Evolutionary conservation across 2,797 vertebrate genomes (phyloP).

Genomic region (Danio choprae): DNA sequence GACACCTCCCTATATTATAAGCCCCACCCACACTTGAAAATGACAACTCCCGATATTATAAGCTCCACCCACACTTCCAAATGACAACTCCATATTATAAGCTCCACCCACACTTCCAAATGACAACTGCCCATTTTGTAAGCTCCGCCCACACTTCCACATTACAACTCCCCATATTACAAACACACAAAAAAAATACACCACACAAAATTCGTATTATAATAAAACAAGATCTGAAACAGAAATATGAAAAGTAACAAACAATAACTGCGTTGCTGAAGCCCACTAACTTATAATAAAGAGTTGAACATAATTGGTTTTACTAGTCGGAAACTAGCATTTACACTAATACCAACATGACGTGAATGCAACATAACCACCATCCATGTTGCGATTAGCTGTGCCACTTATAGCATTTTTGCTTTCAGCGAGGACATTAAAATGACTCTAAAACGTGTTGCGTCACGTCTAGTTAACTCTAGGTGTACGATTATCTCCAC

Average conservation of each 20-base stretch:
- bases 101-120: too few species aligned
- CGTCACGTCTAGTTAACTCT: constrained; percentile 4
- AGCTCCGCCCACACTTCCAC: not conserved
- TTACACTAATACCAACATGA: not conserved
- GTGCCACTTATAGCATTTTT: not conserved
- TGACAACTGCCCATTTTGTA: not conserved
- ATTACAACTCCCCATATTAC: not conserved
- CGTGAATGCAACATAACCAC: not conserved
- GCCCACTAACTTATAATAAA: not conserved
- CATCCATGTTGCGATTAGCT: not conserved
- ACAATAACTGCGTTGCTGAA: not conserved
- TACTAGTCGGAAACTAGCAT: not conserved
- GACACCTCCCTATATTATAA: too few species aligned
- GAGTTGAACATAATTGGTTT: not conserved
- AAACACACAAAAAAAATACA: not conserved
- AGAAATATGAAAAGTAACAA: not conserved
- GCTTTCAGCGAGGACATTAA: not conserved
- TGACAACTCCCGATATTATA: too few species aligned
- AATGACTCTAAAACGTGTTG: not conserved
- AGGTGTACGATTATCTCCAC: constrained; percentile 12
- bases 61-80: too few species aligned
- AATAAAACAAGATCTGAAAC: not conserved
- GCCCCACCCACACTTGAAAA: too few species aligned
- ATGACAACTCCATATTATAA: too few species aligned
- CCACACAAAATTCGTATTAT: too few species aligned